These are phyloP conservation scores for Macroglossus sobrinus DNA, from an alignment of 2,113 vertebrate genomes.

Conservation along the genomic window DNA sequence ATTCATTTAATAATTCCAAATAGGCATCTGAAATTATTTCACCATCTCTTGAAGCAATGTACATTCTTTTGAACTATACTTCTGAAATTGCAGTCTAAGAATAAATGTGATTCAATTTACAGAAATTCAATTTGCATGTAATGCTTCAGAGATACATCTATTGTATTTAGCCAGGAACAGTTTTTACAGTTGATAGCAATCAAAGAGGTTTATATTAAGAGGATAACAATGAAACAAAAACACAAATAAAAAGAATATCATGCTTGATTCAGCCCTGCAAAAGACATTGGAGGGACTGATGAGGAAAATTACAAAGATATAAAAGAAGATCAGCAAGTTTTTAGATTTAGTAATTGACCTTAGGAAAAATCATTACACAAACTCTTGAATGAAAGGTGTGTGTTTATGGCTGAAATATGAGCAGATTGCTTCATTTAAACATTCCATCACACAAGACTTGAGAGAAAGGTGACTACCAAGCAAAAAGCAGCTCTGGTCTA, in stretches of 20 bases:
- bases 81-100: constrained; percentile 63
- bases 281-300: background rate
- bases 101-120: constrained; percentile 50
- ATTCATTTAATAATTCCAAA: constrained; percentile 32
- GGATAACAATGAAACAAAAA: constrained; percentile 51
- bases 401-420: background rate
- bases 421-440: constrained; percentile 12
- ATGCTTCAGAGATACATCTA: constrained; percentile 35
- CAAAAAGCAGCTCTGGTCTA: background rate
- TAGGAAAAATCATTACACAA: constrained; percentile 17
- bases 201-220: constrained; percentile 50
- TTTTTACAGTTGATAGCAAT: constrained; percentile 40
- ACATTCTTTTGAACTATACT: constrained; percentile 39
- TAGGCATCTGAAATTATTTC: constrained; percentile 35
- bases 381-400: background rate
- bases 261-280: background rate
- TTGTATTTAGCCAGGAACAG: constrained; percentile 54
- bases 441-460: background rate
- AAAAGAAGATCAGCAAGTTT: constrained; percentile 31
- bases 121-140: constrained; percentile 57
- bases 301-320: background rate
- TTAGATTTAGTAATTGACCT: constrained; percentile 35
- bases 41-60: constrained; percentile 40
- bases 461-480: background rate
- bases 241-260: constrained; percentile 20